Conservation (phyloP, 2,797 vertebrate species). For the Ataeniobius toweri region DNA sequence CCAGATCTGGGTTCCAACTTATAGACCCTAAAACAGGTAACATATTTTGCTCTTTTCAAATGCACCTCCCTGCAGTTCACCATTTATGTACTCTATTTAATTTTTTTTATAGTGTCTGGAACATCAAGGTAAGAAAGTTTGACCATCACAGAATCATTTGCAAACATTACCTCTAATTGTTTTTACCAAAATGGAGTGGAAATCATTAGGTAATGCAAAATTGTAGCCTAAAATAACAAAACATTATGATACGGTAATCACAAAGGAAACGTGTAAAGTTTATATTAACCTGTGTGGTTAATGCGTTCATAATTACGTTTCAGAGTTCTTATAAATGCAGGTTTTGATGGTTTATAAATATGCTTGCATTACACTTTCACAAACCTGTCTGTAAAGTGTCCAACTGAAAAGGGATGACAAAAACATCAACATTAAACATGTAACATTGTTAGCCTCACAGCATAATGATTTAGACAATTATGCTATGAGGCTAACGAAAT, state of each 20-base stretch:
- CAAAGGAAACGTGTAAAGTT: background rate
- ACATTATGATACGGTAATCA: background rate
- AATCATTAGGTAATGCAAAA: background rate
- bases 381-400: background rate
- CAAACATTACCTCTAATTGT: background rate
- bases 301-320: background rate
- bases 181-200: background rate
- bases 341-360: background rate
- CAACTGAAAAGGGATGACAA: background rate
- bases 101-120: background rate
- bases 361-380: background rate
- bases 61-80: background rate
- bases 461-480: too few relatives aligned
- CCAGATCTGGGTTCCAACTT: background rate
- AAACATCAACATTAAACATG: background rate
- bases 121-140: background rate
- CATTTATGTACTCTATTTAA: background rate
- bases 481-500: too few relatives aligned
- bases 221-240: background rate
- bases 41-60: background rate
- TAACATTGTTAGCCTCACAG: too few relatives aligned
- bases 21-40: background rate
- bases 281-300: background rate
- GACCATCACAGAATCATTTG: background rate
- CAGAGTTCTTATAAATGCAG: background rate